These are phyloP conservation scores for Metopia argyrocephala DNA, from an alignment of 2,888 invertebrate species.

Conservation along the genomic window DNA sequence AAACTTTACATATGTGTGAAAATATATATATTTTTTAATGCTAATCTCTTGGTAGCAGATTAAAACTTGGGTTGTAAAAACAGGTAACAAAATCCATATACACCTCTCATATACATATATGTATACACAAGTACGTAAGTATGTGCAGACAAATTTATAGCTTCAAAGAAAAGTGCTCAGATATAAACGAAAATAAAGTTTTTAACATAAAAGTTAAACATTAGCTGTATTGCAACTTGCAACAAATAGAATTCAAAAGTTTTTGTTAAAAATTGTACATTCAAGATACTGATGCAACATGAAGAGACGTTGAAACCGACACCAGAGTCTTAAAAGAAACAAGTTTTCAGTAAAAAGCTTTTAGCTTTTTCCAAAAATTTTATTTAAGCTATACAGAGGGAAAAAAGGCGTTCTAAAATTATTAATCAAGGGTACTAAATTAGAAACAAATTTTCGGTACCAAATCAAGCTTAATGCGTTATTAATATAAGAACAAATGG, in stretches of 20 bases:
- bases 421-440: too few relatives aligned
- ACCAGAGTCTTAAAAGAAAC: too few relatives aligned
- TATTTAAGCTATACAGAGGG: too few relatives aligned
- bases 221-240: conserved; percentile 17
- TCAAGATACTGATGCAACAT: too few relatives aligned
- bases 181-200: conserved; percentile 37
- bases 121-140: not conserved
- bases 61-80: conserved; percentile 59
- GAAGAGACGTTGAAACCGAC: not conserved
- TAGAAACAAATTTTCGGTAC: too few relatives aligned
- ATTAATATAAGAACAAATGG: too few relatives aligned
- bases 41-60: conserved; percentile 60
- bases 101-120: not conserved
- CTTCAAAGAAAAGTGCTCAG: not conserved
- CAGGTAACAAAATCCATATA: not conserved
- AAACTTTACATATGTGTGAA: conserved; percentile 63
- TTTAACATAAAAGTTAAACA: conserved; percentile 19
- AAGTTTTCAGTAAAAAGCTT: not conserved
- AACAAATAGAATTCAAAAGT: not conserved
- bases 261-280: not conserved
- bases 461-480: too few relatives aligned
- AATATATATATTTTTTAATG: conserved; percentile 55
- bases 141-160: not conserved
- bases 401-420: too few relatives aligned
- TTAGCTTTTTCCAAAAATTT: too few relatives aligned